phyloP scores from a whole-genome alignment of 2,797 vertebrate species.

The Dendrocincla tyrannina region DNA sequence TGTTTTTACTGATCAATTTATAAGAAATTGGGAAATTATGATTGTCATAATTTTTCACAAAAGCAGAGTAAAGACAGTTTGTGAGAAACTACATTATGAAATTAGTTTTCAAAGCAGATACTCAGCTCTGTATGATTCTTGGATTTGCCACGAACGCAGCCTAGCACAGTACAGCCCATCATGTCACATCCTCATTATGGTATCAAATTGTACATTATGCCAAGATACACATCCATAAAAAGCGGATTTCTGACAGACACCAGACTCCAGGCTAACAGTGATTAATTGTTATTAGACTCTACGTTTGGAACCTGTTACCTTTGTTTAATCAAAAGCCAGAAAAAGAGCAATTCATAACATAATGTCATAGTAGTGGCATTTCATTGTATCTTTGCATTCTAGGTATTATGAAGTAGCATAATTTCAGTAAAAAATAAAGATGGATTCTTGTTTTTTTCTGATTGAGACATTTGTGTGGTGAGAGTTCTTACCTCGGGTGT shows the following conservation, averaged over 20 bases:
- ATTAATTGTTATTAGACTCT: slow-evolving; percentile 51
- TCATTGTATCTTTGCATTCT: slow-evolving; percentile 19
- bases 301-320: neutral
- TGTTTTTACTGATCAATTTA: neutral
- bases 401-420: neutral
- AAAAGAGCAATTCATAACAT: neutral
- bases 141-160: neutral
- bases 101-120: slow-evolving; percentile 4
- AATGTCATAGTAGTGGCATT: neutral
- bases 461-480: neutral
- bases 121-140: neutral
- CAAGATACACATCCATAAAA: neutral
- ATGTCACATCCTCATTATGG: neutral
- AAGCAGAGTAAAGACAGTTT: neutral
- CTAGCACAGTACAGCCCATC: neutral
- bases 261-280: neutral
- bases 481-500: neutral
- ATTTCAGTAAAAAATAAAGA: neutral
- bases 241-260: neutral
- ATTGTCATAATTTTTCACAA: neutral
- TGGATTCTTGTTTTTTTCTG: neutral
- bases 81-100: neutral
- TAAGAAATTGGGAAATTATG: neutral
- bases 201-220: slow-evolving; percentile 27
- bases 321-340: slow-evolving; percentile 41